These are phyloP conservation scores for Gorsachius magnificus DNA, from an alignment of 2,797 vertebrate genomes.

Conservation along the genomic window DNA sequence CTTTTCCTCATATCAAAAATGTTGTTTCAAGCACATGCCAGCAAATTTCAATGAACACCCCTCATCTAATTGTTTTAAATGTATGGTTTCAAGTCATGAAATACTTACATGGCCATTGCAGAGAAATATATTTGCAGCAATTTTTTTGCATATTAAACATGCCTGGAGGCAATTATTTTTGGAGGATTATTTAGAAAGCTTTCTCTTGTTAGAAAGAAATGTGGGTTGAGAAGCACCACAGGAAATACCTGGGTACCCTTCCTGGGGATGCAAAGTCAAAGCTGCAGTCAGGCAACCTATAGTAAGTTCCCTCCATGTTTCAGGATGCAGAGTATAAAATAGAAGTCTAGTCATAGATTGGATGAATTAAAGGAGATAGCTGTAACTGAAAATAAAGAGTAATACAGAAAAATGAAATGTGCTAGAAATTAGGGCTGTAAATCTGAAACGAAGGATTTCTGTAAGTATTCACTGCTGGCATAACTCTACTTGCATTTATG, in stretches of 20 bases:
- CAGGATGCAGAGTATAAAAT: neutral
- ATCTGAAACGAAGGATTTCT: neutral
- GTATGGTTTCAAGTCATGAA: neutral
- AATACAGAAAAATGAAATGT: neutral
- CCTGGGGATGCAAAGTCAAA: neutral
- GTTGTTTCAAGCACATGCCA: neutral
- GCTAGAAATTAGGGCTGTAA: neutral
- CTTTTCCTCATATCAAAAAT: conserved; percentile 7
- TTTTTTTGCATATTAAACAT: neutral
- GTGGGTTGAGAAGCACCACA: neutral
- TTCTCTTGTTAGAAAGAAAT: neutral
- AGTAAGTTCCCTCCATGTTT: neutral
- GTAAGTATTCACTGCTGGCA: neutral
- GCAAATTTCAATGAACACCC: neutral
- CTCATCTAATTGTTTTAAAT: neutral
- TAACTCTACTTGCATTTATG: neutral
- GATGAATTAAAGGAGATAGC: neutral
- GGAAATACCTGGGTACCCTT: neutral
- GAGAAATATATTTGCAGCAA: neutral
- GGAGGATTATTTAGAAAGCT: neutral
- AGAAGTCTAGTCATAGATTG: neutral
- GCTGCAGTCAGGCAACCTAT: neutral
- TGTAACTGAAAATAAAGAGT: neutral
- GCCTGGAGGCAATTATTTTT: neutral
- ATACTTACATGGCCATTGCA: neutral